A percentile compares a stretch with the other conserved stretches of the same genome.
These are phyloP conservation scores for Leucophora obtusa DNA, from an alignment of 2,888 invertebrate species.

Conservation along the genomic window DNA sequence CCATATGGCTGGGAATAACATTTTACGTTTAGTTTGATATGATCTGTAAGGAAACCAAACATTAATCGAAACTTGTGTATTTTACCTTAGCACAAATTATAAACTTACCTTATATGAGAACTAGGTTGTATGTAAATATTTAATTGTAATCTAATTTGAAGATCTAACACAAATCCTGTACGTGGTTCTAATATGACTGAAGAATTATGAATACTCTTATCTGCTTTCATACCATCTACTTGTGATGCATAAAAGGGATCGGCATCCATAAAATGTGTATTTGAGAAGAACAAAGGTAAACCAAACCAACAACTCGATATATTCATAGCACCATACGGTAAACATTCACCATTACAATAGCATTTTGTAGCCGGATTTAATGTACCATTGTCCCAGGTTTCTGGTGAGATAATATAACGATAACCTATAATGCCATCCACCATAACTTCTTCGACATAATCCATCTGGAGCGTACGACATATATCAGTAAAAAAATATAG, in stretches of 20 bases:
- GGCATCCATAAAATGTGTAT: conserved; percentile 89
- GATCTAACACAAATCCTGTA: conserved; percentile 86
- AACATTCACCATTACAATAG: conserved; percentile 84
- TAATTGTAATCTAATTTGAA: conserved; percentile 86
- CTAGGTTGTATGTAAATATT: conserved; percentile 85
- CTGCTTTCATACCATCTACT: conserved; percentile 85
- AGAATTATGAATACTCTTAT: conserved; percentile 85
- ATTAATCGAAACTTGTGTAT: conserved; percentile 1
- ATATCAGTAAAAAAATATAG: conserved; percentile 86
- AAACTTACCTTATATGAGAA: conserved; percentile 82
- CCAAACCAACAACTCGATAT: conserved; percentile 87
- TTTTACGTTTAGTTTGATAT: conserved; percentile 67
- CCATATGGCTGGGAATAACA: conserved; percentile 72
- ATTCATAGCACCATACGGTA: conserved; percentile 86
- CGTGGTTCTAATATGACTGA: conserved; percentile 86
- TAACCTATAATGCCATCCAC: conserved; percentile 83
- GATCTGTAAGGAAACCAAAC: conserved; percentile 60
- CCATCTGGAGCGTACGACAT: conserved; percentile 84
- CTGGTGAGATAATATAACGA: conserved; percentile 82
- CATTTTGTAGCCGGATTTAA: conserved; percentile 82
- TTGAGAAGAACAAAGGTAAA: conserved; percentile 88
- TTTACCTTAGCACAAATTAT: neutral
- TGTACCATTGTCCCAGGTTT: conserved; percentile 84
- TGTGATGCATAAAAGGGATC: conserved; percentile 83
- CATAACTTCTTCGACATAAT: conserved; percentile 81